Evolutionary conservation across 2,888 invertebrate genomes (phyloP).

Genomic region (Drosophila glabriapex): DNA sequence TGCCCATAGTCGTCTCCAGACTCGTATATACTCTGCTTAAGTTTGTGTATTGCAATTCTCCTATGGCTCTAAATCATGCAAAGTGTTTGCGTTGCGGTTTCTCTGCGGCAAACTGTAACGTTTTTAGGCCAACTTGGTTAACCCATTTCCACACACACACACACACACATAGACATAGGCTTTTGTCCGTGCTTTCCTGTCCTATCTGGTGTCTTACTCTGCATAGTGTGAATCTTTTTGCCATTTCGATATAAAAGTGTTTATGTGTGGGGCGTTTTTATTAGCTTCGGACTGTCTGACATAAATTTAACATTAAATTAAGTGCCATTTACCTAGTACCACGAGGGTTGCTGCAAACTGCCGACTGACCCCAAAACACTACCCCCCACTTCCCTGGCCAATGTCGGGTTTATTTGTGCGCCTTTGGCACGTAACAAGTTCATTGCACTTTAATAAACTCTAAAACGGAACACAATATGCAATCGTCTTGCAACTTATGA

Average conservation of each 20-base stretch:
- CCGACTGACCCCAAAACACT: slow-evolving; percentile 42
- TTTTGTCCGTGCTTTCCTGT: background rate
- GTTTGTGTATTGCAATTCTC: slow-evolving; percentile 47
- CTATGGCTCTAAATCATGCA: slow-evolving; percentile 71
- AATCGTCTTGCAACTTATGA: slow-evolving; percentile 37
- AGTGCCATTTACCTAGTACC: slow-evolving; percentile 64
- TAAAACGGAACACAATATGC: slow-evolving; percentile 40
- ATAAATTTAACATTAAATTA: slow-evolving; percentile 79
- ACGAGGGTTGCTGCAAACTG: slow-evolving; percentile 36
- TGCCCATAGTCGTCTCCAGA: slow-evolving; percentile 7
- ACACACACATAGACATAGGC: background rate
- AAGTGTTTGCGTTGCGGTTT: slow-evolving; percentile 61
- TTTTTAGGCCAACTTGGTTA: slow-evolving; percentile 74
- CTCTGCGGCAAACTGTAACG: slow-evolving; percentile 67
- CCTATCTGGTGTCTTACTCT: slow-evolving; percentile 18
- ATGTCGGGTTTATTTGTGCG: slow-evolving; percentile 1
- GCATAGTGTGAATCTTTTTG: slow-evolving; percentile 57
- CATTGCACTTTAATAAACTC: slow-evolving; percentile 72
- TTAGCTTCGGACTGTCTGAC: slow-evolving; percentile 67
- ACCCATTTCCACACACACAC: slow-evolving; percentile 56
- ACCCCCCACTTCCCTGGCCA: background rate
- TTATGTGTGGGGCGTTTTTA: slow-evolving; percentile 66
- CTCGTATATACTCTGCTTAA: slow-evolving; percentile 6
- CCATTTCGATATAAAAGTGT: slow-evolving; percentile 36
- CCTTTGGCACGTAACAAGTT: slow-evolving; percentile 49